Base-by-base conservation (phyloP, 2,888 invertebrate species). In the Orgyia antiqua region DNA sequence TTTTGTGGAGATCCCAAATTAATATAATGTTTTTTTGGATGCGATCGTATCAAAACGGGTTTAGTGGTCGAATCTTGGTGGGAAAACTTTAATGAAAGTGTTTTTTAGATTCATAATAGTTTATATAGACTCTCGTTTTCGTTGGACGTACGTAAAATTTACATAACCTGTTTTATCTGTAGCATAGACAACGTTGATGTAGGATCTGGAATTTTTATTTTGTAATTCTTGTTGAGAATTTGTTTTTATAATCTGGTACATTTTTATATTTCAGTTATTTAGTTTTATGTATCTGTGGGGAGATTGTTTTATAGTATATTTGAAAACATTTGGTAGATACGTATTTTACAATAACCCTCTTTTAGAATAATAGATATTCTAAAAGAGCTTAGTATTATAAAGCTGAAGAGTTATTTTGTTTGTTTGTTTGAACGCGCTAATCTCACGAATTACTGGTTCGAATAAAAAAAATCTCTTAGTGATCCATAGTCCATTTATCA, bases 1-100 rank as follows among this genome's bases (percentile, higher is more conserved):
- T 24, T 86, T 84, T 83, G 77, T 83, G 79, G 71, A 63, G 68
- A 76, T 74, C 79, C 82, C 84, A 83, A 86, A 86, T 86, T 84
- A 86, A 86, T 83, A 83, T 78, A 69, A 72, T 71, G 70, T 73
- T 79, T 80, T 78, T 75, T 64, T 23, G 42, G 37, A 44, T 51
- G 54, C 52, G 72, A 71, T 68, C 58, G 51, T 69, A 77, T 76
- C 67, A 42, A 37, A 76, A 80, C 83, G 51, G 74, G 83, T 82
- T 79, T 61, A 21, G 50, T 52, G 50, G 46, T 44, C 52, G 59
- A 45, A 58, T 40, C 45, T 51, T 56, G 62, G 72, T 79, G 83
- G 77, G 82, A 80, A 82, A 71, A 63, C 60, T 66, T 61, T 73
- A 79, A 82, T 73, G 84, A 86, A 86, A 86, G 84, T 84, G 77